Evolutionary conservation across 2,888 invertebrate species (phyloP).

Genomic region (Abrostola tripartita): DNA sequence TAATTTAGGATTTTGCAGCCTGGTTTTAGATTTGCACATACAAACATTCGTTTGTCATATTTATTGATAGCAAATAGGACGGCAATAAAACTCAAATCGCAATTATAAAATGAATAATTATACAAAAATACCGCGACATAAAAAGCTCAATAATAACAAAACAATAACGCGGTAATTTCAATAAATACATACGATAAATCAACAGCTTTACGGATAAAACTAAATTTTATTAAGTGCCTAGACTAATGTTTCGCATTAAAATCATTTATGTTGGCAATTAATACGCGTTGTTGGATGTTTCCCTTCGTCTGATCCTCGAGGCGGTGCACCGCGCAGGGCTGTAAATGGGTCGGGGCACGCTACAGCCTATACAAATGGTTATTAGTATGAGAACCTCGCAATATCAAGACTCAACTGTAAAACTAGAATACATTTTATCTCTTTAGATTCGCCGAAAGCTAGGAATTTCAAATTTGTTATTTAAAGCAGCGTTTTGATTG

Average conservation of each 20-base stretch:
- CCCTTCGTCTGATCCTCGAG: slow-evolving; percentile 57
- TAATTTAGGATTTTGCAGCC: no score
- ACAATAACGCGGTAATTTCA: slow-evolving; percentile 6
- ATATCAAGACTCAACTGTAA: slow-evolving; percentile 9
- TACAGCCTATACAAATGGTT: slow-evolving; percentile 60
- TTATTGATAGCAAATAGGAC: no score
- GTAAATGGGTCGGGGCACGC: slow-evolving; percentile 77
- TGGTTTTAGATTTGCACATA: no score
- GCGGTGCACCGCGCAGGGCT: slow-evolving; percentile 63
- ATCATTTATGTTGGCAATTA: slow-evolving; percentile 80
- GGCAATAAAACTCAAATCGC: no score
- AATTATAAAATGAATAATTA: background rate
- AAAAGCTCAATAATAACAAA: slow-evolving; percentile 3
- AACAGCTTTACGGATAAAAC: slow-evolving; percentile 33
- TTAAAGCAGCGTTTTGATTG: background rate
- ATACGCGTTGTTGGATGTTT: slow-evolving; percentile 72
- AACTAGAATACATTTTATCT: slow-evolving; percentile 1
- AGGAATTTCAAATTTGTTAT: background rate
- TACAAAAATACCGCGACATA: background rate
- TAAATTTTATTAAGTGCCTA: slow-evolving; percentile 55
- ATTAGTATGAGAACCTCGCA: slow-evolving; percentile 65
- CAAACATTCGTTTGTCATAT: no score
- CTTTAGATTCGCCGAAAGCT: background rate
- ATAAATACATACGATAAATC: slow-evolving; percentile 29
- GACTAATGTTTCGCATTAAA: slow-evolving; percentile 75